Conservation (phyloP, 2,888 invertebrate genomes). For the Orchesella flavescens region DNA sequence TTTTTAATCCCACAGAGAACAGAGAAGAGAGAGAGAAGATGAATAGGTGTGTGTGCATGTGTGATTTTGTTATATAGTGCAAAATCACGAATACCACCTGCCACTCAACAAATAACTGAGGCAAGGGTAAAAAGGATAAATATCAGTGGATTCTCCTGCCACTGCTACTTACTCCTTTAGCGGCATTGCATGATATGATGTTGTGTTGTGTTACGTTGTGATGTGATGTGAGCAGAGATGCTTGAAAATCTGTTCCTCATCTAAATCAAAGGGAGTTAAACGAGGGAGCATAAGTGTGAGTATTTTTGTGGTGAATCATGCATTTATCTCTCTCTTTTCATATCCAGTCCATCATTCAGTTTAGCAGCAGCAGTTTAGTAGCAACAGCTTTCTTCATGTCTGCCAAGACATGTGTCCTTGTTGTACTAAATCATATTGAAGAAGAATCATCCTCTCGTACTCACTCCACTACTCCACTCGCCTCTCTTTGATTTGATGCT, state of each 20-base stretch:
- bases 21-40: neutral
- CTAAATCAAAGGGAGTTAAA: neutral
- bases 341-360: neutral
- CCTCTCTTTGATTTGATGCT: constrained; percentile 15
- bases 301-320: constrained; percentile 7
- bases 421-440: neutral
- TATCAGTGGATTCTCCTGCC: neutral
- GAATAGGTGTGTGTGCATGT: neutral
- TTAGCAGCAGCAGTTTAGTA: constrained; percentile 14
- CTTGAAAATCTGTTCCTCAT: neutral
- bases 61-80: constrained; percentile 2
- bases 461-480: neutral
- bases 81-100: constrained; percentile 36
- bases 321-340: constrained; percentile 1
- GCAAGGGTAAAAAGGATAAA: constrained; percentile 19
- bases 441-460: too few species aligned
- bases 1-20: too few species aligned
- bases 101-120: constrained; percentile 3
- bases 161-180: neutral
- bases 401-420: neutral
- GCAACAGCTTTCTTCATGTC: constrained; percentile 14
- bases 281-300: neutral
- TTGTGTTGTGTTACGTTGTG: too few species aligned
- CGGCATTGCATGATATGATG: too few species aligned
- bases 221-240: too few species aligned